A percentile compares a stretch with the other conserved stretches of the same genome.
phyloP scores from a whole-genome alignment of 2,888 invertebrate species.

The Trichopoda pennipes region DNA sequence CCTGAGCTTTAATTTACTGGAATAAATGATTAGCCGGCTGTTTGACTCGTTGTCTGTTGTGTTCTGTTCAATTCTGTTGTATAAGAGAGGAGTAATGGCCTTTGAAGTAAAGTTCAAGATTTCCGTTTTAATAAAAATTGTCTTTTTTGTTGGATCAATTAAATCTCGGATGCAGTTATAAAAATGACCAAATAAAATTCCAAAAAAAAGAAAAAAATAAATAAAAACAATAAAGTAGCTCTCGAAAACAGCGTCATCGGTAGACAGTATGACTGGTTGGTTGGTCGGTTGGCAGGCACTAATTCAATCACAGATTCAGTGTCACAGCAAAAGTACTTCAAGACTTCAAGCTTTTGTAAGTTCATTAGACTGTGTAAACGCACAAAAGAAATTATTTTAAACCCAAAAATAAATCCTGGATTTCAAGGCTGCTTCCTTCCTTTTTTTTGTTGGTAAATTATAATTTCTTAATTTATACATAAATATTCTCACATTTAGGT shows the following conservation, averaged over 20 bases:
- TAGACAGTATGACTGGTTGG: constrained; percentile 33
- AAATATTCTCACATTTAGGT: constrained; percentile 49
- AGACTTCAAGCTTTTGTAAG: neutral
- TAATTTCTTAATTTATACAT: constrained; percentile 21
- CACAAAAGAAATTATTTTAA: neutral
- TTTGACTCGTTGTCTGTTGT: neutral
- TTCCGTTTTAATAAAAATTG: constrained; percentile 60
- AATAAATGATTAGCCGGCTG: constrained; percentile 3
- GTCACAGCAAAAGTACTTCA: constrained; percentile 45
- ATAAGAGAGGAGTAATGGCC: constrained; percentile 26
- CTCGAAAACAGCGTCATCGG: constrained; percentile 27
- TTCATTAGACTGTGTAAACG: constrained; percentile 33
- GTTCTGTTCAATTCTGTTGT: constrained; percentile 1
- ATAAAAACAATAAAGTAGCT: constrained; percentile 7
- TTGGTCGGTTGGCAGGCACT: constrained; percentile 11
- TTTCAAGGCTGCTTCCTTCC: constrained; percentile 33
- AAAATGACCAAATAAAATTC: constrained; percentile 44
- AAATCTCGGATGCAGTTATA: constrained; percentile 54
- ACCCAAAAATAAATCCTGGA: neutral
- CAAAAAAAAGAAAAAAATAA: constrained; percentile 5
- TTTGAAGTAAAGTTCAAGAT: constrained; percentile 67
- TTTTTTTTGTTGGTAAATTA: neutral
- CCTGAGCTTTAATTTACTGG: constrained; percentile 59
- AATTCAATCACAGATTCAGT: constrained; percentile 48
- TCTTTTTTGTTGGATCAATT: constrained; percentile 62